Percentiles rank a stretch among this genome's conserved stretches.
Evolutionary conservation across 2,113 vertebrate genomes (phyloP).

Genomic region (Dasyornis broadbenti): DNA sequence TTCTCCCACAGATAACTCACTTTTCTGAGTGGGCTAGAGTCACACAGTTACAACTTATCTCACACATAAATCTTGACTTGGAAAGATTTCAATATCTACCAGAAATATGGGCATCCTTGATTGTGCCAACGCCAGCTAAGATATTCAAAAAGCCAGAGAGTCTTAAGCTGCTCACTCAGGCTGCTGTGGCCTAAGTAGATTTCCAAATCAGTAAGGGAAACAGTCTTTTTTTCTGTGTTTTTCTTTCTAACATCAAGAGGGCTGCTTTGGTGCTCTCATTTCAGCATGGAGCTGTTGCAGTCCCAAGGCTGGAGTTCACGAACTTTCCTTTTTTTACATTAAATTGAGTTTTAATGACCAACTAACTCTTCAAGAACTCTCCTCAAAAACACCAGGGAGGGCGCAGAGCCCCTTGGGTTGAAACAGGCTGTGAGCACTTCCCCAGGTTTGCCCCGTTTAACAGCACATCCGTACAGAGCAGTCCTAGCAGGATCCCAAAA

Average conservation of each 20-base stretch:
- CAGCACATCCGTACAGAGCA: neutral
- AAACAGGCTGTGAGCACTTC: neutral
- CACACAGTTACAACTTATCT: constrained; percentile 36
- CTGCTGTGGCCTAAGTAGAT: constrained; percentile 5
- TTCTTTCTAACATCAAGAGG: neutral
- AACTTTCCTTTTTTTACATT: neutral
- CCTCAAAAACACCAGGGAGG: neutral
- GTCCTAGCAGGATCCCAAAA: neutral
- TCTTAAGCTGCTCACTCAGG: neutral
- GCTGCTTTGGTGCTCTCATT: neutral
- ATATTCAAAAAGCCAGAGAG: neutral
- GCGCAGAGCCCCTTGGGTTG: neutral
- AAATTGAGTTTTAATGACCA: neutral
- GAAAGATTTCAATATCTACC: constrained; percentile 18
- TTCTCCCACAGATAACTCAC: constrained; percentile 49
- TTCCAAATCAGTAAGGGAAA: neutral
- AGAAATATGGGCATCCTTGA: neutral
- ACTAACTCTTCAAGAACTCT: neutral
- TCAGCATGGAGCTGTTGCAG: neutral
- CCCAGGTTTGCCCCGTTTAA: neutral
- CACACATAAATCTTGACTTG: constrained; percentile 33
- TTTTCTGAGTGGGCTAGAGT: constrained; percentile 47
- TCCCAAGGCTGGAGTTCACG: neutral
- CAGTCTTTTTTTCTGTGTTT: neutral
- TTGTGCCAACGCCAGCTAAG: neutral